Evolutionary conservation across 2,797 vertebrate species (phyloP).

Genomic region (Anguilla anguilla): DNA sequence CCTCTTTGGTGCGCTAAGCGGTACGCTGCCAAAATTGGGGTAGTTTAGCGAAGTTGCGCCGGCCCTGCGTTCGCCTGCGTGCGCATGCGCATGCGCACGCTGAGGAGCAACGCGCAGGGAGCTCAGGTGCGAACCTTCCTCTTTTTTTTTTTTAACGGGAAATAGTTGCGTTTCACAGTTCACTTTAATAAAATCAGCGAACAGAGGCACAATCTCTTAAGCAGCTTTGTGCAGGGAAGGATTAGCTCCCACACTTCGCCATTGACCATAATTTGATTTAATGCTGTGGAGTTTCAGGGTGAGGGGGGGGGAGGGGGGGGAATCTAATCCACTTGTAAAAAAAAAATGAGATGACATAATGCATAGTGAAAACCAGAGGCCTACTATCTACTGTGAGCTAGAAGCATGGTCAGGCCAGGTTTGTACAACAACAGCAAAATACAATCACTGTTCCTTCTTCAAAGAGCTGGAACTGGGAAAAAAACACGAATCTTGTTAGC

Average conservation of each 20-base stretch:
- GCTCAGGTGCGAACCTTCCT: conserved; percentile 33
- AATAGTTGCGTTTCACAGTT: conserved; percentile 72
- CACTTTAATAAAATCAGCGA: conserved; percentile 74
- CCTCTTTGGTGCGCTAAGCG: background rate
- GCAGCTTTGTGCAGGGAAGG: conserved; percentile 70
- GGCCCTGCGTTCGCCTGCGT: conserved; percentile 7
- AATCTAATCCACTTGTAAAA: conserved; percentile 75
- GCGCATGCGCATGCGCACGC: conserved; percentile 13
- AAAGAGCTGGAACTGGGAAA: conserved; percentile 15
- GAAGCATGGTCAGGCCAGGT: conserved; percentile 35
- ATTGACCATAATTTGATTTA: conserved; percentile 81
- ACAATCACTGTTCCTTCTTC: conserved; percentile 44
- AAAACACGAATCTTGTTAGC: conserved; percentile 63
- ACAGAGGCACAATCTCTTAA: conserved; percentile 75
- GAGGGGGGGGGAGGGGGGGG: conserved; percentile 50
- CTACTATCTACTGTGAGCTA: conserved; percentile 32
- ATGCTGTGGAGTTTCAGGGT: conserved; percentile 70
- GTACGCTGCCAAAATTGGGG: background rate
- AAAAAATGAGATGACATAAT: conserved; percentile 64
- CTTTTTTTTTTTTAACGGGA: conserved; percentile 59
- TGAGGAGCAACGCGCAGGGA: conserved; percentile 49
- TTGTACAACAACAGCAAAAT: conserved; percentile 38
- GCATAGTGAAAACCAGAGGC: background rate
- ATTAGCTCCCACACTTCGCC: conserved; percentile 75
- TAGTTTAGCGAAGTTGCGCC: background rate